Base-by-base conservation (phyloP, 2,888 invertebrate genomes). In the Melinaea marsaeus region DNA sequence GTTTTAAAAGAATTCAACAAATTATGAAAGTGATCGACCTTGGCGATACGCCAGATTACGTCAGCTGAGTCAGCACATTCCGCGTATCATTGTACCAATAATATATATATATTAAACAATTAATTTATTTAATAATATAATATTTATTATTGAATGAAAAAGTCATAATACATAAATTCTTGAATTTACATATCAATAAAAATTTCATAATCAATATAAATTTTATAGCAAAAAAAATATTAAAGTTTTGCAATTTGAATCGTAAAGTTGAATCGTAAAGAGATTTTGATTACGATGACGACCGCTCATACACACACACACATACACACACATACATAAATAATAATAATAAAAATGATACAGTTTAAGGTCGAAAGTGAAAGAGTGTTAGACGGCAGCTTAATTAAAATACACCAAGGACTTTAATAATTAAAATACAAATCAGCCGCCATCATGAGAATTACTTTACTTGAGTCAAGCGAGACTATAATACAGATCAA, bases 211-310 rank as follows among this genome's bases (percentile, higher is more conserved):
- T 51, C 51, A 6, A 51, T 51, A 51, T 32, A 56, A 51, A 55
- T 57, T 60, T 63, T 60, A 60, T 34, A 46, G 60, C 60, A 57
- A 33, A 56, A 63, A 60, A 60, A 60, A 47, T 42, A 42, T 60
- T 54, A 55, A 55, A 60, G 78, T 84, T 84, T 83, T 76, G 81
- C 81, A 85, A 84, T 74, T 71, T 71, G 76, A 71, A 74, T 76
- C 78, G 79, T 86, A 85, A 86, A 86, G 76, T 79, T 65, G 70
- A 78, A 78, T 82, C 84, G 82, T 84, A 85, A 86, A 83, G 79
- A 74, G 77, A 81, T 84, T 85, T 74, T 79, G 84, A 84, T 84
- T 79, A 81, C 74, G 62, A 73, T 76, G 69, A 75, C 63, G 74
- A 74, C 76, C 58, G 35, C 55, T 48, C 59, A 68, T 48, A 48